Evolutionary conservation across 2,113 vertebrate species (phyloP).

Genomic region (Anseranas semipalmata): DNA sequence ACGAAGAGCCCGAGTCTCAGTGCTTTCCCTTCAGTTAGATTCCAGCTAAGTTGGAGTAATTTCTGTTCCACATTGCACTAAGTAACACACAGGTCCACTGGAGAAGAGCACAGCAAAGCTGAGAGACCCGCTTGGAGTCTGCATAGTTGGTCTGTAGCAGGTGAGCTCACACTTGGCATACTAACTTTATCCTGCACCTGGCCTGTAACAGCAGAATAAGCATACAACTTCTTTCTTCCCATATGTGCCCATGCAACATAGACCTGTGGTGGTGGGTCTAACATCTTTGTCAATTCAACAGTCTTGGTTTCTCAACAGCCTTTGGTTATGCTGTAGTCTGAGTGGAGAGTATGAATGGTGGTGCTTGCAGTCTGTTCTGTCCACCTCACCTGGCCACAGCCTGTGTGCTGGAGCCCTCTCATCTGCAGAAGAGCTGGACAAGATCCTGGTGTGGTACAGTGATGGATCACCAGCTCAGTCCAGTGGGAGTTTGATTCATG

Average conservation of each 20-base stretch:
- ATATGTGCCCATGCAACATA: not conserved
- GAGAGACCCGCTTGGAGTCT: not conserved
- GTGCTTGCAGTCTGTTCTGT: not conserved
- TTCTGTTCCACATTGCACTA: not conserved
- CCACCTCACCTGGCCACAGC: not conserved
- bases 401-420: not conserved
- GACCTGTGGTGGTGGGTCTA: not conserved
- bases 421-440: not conserved
- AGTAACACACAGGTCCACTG: not conserved
- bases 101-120: not conserved
- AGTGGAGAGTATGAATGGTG: not conserved
- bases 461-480: not conserved
- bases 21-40: not conserved
- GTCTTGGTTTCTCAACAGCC: not conserved
- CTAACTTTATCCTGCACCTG: not conserved
- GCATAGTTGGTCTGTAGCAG: not conserved
- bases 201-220: not conserved
- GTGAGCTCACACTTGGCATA: not conserved
- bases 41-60: not conserved
- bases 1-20: not conserved
- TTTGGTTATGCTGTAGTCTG: not conserved
- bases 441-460: not conserved
- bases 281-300: not conserved
- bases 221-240: not conserved
- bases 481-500: not conserved